Percentiles rank a stretch among this genome's conserved stretches.
Conservation (phyloP, 2,888 invertebrate genomes). For the Tiliacea aurago region DNA sequence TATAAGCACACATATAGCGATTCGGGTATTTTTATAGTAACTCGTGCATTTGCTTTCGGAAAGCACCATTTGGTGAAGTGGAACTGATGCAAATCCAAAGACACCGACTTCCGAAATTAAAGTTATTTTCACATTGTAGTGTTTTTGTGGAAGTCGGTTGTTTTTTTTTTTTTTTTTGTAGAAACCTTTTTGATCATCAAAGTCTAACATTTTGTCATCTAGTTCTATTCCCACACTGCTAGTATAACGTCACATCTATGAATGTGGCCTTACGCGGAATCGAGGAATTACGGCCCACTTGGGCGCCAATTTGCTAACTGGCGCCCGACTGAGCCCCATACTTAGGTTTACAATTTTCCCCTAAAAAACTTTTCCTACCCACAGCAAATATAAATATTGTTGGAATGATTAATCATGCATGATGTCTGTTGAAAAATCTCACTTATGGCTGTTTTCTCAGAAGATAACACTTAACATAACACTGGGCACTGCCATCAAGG, state of each 20-base stretch:
- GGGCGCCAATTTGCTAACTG: conserved; percentile 22
- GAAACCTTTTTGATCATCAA: background rate
- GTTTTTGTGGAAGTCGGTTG: too few relatives aligned
- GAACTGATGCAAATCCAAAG: too few relatives aligned
- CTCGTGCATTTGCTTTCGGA: too few relatives aligned
- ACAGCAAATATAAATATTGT: background rate
- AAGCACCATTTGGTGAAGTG: too few relatives aligned
- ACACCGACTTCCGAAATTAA: too few relatives aligned
- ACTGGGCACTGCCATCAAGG: background rate
- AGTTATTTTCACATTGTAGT: too few relatives aligned
- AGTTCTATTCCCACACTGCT: too few relatives aligned
- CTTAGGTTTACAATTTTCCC: background rate
- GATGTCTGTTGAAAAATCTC: background rate
- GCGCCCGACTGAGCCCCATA: background rate
- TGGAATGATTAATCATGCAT: background rate
- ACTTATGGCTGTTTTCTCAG: background rate
- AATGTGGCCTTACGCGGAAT: too few relatives aligned
- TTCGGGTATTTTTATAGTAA: too few relatives aligned
- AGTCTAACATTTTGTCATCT: background rate
- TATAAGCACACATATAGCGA: too few relatives aligned
- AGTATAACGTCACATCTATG: background rate
- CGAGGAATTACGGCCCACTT: background rate
- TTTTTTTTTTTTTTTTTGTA: too few relatives aligned
- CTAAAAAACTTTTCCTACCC: background rate
- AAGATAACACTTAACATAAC: background rate